Base-by-base conservation (phyloP, 2,113 vertebrate species). In the Rhinoderma darwinii region DNA sequence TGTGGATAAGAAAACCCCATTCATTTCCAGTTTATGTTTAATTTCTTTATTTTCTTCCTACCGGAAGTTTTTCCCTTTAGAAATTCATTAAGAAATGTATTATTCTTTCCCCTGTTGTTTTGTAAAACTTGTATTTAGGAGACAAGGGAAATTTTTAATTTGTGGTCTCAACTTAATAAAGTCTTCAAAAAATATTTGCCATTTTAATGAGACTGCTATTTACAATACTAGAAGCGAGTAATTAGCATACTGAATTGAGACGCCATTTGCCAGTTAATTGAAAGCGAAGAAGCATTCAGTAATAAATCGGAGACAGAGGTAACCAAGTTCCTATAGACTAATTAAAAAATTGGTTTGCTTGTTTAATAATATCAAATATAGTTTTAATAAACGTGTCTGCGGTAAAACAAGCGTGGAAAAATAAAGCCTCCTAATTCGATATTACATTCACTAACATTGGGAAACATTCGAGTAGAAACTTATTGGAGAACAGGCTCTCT, bases 321-420 rank as follows among this genome's bases (percentile, higher is more conserved):
- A 76, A 75, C 37, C 72, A 56, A 59, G 37, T 76, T 75, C 50
- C 5, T 59, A 54, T 11, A 27, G 25, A 44, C 27, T 84, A 59
- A 84, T 84, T 84, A 84, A 74, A 84, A 41, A 39, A 83, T 25
- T 70, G 43, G 39, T 39, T 30, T 44, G 37, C 59, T 59, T 63
- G 79, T 81, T 63, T 56, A 59, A 39, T 51, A 59, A 80, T 39
- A 80, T 80, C 37, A 72, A 72, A 72, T 41, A 41, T 20, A 41
- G 39, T 72, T 72, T 80, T 56, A 59, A 80, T 59, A 80, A n/a
- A 80, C 0, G 20, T 37, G 32, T 80, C 51, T 59, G 77, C 35
- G 22, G 35, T 25, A 27, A n/a, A 43, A 43, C 4, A 3, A 12
- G 18, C 7, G 20, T 73, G 70, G 37, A 74, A 74, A 43, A 8